Percentiles rank a stretch among this genome's conserved stretches.
Evolutionary conservation across 2,113 vertebrate genomes (phyloP).

Genomic region (Melanocharis versteri): DNA sequence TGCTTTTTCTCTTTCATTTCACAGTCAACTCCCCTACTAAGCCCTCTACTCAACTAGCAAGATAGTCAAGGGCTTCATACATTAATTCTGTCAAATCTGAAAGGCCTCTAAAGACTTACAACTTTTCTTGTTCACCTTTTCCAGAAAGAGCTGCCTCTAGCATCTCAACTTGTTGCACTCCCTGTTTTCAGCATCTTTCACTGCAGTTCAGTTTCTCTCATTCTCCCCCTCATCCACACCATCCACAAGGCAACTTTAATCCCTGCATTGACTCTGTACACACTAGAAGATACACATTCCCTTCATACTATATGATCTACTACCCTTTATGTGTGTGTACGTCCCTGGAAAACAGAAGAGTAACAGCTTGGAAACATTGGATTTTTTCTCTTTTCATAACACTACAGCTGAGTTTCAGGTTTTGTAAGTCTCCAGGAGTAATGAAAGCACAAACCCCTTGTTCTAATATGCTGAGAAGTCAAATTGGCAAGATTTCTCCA

Average conservation of each 20-base stretch:
- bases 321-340: rapidly evolving
- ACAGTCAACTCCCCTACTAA: background rate
- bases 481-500: background rate
- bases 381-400: background rate
- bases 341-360: background rate
- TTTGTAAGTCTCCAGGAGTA: background rate
- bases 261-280: background rate
- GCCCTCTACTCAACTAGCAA: background rate
- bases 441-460: background rate
- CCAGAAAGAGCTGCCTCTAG: background rate
- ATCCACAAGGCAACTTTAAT: background rate
- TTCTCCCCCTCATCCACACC: background rate
- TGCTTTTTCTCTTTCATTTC: background rate
- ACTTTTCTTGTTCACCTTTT: background rate
- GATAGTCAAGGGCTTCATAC: background rate
- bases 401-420: background rate
- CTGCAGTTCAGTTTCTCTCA: background rate
- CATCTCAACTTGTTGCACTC: background rate
- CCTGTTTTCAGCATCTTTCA: background rate
- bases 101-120: background rate
- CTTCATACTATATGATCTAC: background rate
- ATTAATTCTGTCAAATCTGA: background rate
- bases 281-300: background rate
- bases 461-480: background rate
- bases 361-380: background rate